These are phyloP conservation scores for Salmo trutta DNA, from an alignment of 2,797 vertebrate genomes.

Conservation along the genomic window DNA sequence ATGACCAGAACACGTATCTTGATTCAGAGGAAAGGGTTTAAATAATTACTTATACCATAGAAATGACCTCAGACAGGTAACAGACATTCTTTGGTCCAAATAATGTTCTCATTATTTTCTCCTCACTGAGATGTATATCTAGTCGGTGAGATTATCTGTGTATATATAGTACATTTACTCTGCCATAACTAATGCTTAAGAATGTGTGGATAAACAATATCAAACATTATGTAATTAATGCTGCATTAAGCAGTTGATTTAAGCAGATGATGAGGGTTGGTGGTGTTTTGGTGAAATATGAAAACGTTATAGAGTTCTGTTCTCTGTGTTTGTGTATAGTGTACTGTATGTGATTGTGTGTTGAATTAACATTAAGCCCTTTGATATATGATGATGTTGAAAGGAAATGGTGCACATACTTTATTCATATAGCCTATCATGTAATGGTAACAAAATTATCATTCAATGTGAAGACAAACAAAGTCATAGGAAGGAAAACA, in stretches of 20 bases:
- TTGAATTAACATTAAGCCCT: no score
- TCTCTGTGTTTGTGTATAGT: no score
- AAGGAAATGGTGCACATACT: neutral
- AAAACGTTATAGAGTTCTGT: neutral
- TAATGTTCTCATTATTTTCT: neutral
- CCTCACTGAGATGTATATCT: neutral
- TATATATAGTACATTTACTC: neutral
- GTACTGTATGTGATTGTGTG: no score
- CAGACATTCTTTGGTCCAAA: neutral
- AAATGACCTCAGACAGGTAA: neutral
- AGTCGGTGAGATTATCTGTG: neutral
- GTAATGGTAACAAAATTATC: no score
- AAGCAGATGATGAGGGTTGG: neutral
- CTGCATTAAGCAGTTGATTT: neutral
- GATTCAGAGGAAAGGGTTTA: neutral
- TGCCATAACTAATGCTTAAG: constrained; percentile 1
- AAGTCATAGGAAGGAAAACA: no score
- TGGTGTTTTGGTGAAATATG: neutral
- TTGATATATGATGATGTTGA: neutral
- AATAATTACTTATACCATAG: neutral
- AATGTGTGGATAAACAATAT: neutral
- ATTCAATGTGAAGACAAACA: no score
- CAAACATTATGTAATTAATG: neutral
- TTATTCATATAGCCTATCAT: neutral
- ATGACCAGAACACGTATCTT: no score